These are phyloP conservation scores for Lymantria monacha DNA, from an alignment of 2,888 invertebrate genomes.

Conservation along the genomic window DNA sequence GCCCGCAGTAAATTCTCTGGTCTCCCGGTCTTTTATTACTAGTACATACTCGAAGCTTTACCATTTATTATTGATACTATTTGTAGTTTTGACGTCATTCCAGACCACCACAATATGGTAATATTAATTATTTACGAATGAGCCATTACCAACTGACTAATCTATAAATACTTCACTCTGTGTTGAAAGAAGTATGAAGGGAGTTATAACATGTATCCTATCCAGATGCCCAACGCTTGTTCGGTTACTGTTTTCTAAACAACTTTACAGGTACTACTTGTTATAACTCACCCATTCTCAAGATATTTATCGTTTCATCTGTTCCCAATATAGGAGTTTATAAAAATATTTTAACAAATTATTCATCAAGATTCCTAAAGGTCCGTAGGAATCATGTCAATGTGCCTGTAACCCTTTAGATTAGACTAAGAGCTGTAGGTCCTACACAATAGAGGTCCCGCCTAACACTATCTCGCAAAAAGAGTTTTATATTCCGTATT, in stretches of 20 bases:
- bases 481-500: too few relatives aligned
- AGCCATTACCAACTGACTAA: background rate
- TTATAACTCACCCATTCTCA: background rate
- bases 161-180: background rate
- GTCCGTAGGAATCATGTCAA: too few relatives aligned
- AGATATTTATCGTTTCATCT: background rate
- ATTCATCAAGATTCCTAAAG: too few relatives aligned
- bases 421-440: too few relatives aligned
- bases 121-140: background rate
- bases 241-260: background rate
- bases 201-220: background rate
- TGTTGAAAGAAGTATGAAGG: background rate
- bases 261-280: background rate
- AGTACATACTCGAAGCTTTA: background rate
- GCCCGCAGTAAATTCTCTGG: conserved; percentile 38
- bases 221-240: background rate
- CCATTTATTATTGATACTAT: background rate
- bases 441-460: too few relatives aligned
- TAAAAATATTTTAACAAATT: too few relatives aligned
- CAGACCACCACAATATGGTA: background rate
- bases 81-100: background rate
- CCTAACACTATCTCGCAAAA: too few relatives aligned
- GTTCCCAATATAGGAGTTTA: too few relatives aligned
- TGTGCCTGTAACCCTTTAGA: too few relatives aligned
- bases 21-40: background rate